Evolutionary conservation across 2,797 vertebrate species (phyloP).

Genomic region (Sebastes oblongus): DNA sequence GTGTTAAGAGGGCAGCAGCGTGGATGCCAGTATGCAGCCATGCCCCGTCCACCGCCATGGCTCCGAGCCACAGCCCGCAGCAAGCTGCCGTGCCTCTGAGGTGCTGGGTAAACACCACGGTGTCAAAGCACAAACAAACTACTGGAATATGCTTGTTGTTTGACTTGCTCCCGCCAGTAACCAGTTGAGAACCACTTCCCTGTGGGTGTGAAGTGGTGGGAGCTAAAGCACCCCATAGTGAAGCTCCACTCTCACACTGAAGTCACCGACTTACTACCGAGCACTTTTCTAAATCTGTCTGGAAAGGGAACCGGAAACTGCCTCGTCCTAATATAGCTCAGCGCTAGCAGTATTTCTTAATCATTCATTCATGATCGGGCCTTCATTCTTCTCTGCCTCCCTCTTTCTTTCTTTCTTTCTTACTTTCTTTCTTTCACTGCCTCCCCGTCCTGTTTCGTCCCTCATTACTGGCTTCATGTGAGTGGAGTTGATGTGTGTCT

Average conservation of each 20-base stretch:
- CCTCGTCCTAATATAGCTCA: constrained; percentile 39
- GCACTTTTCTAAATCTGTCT: constrained; percentile 19
- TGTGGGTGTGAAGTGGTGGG: constrained; percentile 46
- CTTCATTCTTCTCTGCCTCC: constrained; percentile 15
- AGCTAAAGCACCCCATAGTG: constrained; percentile 13
- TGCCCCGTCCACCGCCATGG: constrained; percentile 65
- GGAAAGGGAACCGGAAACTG: constrained; percentile 31
- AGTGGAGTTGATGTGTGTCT: constrained; percentile 45
- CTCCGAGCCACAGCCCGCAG: constrained; percentile 62
- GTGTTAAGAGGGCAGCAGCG: constrained; percentile 63
- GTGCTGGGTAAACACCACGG: constrained; percentile 69
- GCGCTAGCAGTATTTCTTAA: constrained; percentile 44
- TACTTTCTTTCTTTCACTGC: neutral
- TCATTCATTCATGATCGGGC: constrained; percentile 51
- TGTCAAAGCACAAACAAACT: constrained; percentile 72
- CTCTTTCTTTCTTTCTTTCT: neutral
- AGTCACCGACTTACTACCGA: constrained; percentile 22
- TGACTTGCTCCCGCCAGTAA: constrained; percentile 56
- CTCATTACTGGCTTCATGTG: constrained; percentile 49
- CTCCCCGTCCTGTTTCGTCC: constrained; percentile 23
- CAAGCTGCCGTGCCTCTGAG: constrained; percentile 62
- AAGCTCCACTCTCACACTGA: constrained; percentile 16
- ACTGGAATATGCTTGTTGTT: constrained; percentile 60
- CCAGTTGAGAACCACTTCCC: constrained; percentile 64
- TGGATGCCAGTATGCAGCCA: constrained; percentile 55